Conservation (phyloP, 2,888 invertebrate genomes). For the Scotopteryx bipunctaria region DNA sequence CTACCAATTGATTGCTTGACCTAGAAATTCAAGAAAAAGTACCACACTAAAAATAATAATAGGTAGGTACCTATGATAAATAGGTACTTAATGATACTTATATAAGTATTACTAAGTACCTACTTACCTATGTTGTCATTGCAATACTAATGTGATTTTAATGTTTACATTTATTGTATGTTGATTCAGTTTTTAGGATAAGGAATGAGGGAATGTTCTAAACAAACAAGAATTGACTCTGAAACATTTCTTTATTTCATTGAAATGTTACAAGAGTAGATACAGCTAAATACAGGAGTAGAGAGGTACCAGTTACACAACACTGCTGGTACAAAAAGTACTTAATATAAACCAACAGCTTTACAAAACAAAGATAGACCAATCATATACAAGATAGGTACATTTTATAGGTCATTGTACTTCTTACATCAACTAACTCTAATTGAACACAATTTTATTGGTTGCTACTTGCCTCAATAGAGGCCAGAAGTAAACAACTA, state of each 20-base stretch:
- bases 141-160: background rate
- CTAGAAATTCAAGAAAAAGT: too few relatives aligned
- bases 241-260: conserved; percentile 72
- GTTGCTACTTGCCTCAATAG: conserved; percentile 19
- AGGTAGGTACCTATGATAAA: background rate
- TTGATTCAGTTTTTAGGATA: conserved; percentile 37
- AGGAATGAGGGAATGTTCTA: conserved; percentile 43
- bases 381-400: conserved; percentile 6
- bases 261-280: conserved; percentile 66
- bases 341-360: conserved; percentile 6
- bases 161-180: too few relatives aligned
- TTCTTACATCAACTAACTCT: conserved; percentile 41
- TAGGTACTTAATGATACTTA: too few relatives aligned
- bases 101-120: too few relatives aligned
- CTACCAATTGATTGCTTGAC: too few relatives aligned
- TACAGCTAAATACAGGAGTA: conserved; percentile 52
- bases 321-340: conserved; percentile 38
- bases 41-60: too few relatives aligned
- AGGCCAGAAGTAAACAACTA: conserved; percentile 19
- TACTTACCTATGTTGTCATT: too few relatives aligned
- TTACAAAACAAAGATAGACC: conserved; percentile 7
- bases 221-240: conserved; percentile 68
- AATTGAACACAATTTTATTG: conserved; percentile 37
- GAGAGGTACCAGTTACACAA: conserved; percentile 48
- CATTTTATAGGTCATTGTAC: conserved; percentile 11